Evolutionary conservation across 1,140 invertebrate genomes (phyloP), one percentile per base, ranked within the genome.

Genomic region (Adelges cooleyi): DNA sequence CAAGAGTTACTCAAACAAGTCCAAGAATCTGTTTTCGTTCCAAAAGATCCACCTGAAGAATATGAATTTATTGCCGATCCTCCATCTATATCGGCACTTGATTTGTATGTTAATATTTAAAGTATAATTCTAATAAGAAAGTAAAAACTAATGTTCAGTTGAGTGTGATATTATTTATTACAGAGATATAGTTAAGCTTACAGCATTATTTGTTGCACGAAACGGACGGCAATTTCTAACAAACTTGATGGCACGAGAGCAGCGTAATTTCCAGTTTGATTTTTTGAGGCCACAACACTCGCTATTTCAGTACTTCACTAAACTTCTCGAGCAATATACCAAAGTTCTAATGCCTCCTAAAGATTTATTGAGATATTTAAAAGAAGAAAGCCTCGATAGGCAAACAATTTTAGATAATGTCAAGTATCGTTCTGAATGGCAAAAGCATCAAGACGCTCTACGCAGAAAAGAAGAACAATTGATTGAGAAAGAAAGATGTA

Each of bases 61-160:
- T 98, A 91, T 80, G 96, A 99, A 78, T 99, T 98, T 74, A 88
- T 95, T 44, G 92, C 92, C 25, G 96, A 99, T 78, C 95, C 96
- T 6, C 94, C 95, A 1, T 98, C 95, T 0, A 98, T 99, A 68
- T 98, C 95, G n/a, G 94, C 95, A 20, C 80, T 96, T 68, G 96
- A 99, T 78, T 80, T 65, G 68, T 65, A 40, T 68, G 18, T 49
- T 62, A 65, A 51, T 51, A 38, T 49, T 66, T 2, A 67, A 29
- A 48, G 70, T 42, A 48, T 67, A 17, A 22, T 25, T 66, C 44
- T n/a, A 46, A 40, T 36, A 3, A n/a, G n/a, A n/a, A n/a, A n/a
- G n/a, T n/a, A n/a, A n/a, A n/a, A n/a, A n/a, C n/a, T n/a, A 27
- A 66, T 38, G 33, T 65, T 36, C 1, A 44, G 18, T 17, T 40